Base-by-base conservation (phyloP, 2,888 invertebrate species). In the Parthenolecanium corni region DNA sequence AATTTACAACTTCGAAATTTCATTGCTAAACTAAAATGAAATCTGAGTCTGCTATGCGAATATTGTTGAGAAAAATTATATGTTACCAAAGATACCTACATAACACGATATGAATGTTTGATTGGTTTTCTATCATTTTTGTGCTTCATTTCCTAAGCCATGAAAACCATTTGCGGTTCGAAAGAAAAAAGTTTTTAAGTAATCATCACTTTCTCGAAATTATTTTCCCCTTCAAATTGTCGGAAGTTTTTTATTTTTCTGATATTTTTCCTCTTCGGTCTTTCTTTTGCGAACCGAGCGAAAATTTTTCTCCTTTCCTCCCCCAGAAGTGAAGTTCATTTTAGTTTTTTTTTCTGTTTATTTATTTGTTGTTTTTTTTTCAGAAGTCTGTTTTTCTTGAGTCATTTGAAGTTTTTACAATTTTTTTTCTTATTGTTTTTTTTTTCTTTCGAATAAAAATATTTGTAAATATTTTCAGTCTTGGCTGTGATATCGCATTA, bases 401-500 rank as follows among this genome's bases (percentile, higher is more conserved):
- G 40, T 42, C 44, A 42, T 18, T 58, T 21, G 23, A 58, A 58
- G 49, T 49, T 36, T 49, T 58, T 18, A 36, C 24, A 47, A 25
- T 24, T 57, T 49, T 58, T 49, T 57, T 52, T 31, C 9, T 23
- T 51, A 18, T 9, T 9, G n/a, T 51, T 23, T 51, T 9, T 21
- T 25, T 24, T 46, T 23, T 46, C 23, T 57, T 47, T 36, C 49
- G 18, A 49, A 49, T 4, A 57, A 52, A 62, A 40, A 52, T 52
- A 40, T 18, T 16, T 62, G 62, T 62, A 62, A 25, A 62, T 62
- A 62, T 62, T 9, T 62, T 62, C 52, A 52, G 42, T 61, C 40
- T 69, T 69, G 70, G 70, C 70, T 70, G 70, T 70, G 70, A 70
- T 69, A 68, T 69, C 69, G 70, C 69, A 69, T 70, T 70, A 52